phyloP scores from a whole-genome alignment of 2,113 vertebrate genomes.

The Cryptotis parvus region DNA sequence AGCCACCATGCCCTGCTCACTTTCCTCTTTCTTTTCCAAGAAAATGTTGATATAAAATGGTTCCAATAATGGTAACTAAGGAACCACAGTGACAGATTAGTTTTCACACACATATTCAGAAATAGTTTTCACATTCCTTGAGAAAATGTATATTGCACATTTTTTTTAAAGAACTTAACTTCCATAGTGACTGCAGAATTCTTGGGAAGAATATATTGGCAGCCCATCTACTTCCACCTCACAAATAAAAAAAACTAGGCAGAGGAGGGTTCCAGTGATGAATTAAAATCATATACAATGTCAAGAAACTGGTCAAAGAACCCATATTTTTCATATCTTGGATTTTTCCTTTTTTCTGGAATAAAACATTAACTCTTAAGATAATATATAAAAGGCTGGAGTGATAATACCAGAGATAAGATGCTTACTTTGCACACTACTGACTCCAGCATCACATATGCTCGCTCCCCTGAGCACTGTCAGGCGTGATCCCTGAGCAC shows the following conservation, averaged over 20 bases:
- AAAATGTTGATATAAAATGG: conserved; percentile 20
- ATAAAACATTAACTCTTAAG: conserved; percentile 5
- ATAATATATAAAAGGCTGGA: no score
- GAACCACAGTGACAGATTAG: not conserved
- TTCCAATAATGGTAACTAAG: conserved; percentile 30
- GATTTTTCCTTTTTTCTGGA: conserved; percentile 29
- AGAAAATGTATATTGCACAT: conserved; percentile 46
- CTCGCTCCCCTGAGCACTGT: not conserved
- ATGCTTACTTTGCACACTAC: no score
- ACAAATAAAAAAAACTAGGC: not conserved
- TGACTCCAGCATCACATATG: no score
- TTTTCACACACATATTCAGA: conserved; percentile 44
- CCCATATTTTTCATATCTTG: not conserved
- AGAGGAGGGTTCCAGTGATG: not conserved
- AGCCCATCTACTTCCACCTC: not conserved
- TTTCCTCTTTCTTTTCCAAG: not conserved
- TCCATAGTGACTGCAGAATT: not conserved
- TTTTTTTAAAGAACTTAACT: conserved; percentile 34
- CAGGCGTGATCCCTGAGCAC: no score
- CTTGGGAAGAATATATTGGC: not conserved
- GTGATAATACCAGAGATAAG: no score
- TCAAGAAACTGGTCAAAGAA: not conserved
- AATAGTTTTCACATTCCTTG: conserved; percentile 37
- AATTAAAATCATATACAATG: not conserved
- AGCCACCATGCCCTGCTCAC: not conserved